Evolutionary conservation across 2,797 vertebrate species (phyloP), one percentile per base, ranked within the genome.

Genomic region (Bovichtus variegatus): DNA sequence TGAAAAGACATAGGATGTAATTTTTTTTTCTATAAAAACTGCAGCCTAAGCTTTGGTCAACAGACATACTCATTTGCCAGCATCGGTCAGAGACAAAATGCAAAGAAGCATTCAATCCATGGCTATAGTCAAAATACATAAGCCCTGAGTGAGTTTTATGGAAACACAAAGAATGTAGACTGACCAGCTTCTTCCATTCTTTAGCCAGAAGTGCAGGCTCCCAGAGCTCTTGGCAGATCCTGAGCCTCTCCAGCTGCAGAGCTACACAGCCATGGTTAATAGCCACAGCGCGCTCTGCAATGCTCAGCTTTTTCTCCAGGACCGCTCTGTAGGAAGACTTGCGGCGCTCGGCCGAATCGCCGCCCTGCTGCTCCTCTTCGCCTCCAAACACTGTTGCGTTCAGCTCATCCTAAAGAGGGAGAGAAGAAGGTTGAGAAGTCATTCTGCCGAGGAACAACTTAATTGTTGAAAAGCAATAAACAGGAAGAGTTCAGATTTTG

Each of bases 231-330:
- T 94, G 29, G 59, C 97, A 98, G 74, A 99, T 91, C 71, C 81
- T 85, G 79, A 99, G 95, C 64, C 95, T 94, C 86, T 97, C 96
- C 0, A 98, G 94, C 84, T 98, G 96, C 88, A 99, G 94, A 23
- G 96, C 94, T 31, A 96, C 95, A 1, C 93, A 96, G 93, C 93
- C 59, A 2, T 94, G 97, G 93, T 99, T 99, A 82, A 93, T 95
- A 66, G 97, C 96, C 4, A 99, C 90, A 0, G 97, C 97, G 4
- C 95, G 95, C 72, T 99, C 98, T 74, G 97, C 94, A 6, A 99
- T 96, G 54, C 97, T 96, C 85, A 99, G 90, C 91, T 99, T 99
- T 90, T 97, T 99, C 89, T 99, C 98, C 85, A 97, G 93, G 9
- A 96, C 65, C 3, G 97, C 94, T 66, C 93, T 95, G 74, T 96